Conservation (phyloP, 1,140 invertebrate species). For the Leptinotarsa defecta region DNA sequence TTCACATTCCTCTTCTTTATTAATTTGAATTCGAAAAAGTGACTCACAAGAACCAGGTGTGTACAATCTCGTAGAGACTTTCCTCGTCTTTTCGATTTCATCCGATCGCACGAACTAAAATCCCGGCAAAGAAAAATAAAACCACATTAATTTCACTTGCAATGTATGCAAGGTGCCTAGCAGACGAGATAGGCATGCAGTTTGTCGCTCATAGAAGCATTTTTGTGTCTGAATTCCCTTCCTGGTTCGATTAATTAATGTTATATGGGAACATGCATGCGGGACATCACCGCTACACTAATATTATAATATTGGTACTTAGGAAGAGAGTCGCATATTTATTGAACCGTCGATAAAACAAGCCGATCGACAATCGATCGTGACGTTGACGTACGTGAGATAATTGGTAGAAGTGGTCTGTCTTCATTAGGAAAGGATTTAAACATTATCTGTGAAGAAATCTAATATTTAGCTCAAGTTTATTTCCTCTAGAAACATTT, state of each 20-base stretch:
- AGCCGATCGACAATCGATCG: background rate
- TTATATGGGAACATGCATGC: slow-evolving; percentile 3
- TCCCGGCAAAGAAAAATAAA: background rate
- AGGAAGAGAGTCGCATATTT: background rate
- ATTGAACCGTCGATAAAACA: background rate
- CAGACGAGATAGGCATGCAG: slow-evolving; percentile 5
- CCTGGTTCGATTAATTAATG: slow-evolving; percentile 5
- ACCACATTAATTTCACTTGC: slow-evolving; percentile 1
- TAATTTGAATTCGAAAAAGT: too few relatives aligned
- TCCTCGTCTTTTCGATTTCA: background rate
- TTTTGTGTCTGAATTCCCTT: slow-evolving; percentile 4
- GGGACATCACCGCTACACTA: background rate
- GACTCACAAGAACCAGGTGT: too few relatives aligned
- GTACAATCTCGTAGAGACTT: too few relatives aligned
- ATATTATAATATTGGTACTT: slow-evolving; percentile 6
- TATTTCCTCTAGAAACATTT: too few relatives aligned
- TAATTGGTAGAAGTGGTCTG: background rate
- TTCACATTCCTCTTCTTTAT: too few relatives aligned
- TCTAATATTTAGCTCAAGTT: too few relatives aligned
- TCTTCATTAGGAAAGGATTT: too few relatives aligned
- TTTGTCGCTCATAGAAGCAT: slow-evolving; percentile 1
- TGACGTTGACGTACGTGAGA: background rate
- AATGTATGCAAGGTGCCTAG: slow-evolving; percentile 2
- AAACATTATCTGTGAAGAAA: too few relatives aligned
- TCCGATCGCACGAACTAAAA: background rate